These are phyloP conservation scores for Clupea harengus DNA, from an alignment of 2,113 vertebrate genomes.

Conservation along the genomic window DNA sequence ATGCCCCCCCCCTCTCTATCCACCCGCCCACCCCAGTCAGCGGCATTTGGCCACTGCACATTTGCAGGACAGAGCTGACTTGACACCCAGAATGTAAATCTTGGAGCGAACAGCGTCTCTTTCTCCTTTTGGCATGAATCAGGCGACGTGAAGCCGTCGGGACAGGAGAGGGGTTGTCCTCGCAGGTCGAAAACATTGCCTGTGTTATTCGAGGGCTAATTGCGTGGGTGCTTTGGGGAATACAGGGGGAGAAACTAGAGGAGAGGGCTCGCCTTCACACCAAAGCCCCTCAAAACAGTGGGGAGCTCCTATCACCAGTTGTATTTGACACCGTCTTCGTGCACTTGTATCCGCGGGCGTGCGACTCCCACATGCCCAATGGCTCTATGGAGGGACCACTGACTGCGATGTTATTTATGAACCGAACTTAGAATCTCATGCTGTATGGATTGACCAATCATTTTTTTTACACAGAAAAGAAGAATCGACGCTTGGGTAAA, in stretches of 20 bases:
- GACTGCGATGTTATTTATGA: not conserved
- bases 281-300: not conserved
- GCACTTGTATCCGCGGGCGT: not conserved
- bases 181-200: constrained; percentile 16
- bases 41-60: constrained; percentile 12
- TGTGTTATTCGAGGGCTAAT: not conserved
- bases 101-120: constrained; percentile 37
- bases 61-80: constrained; percentile 35
- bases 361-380: not conserved
- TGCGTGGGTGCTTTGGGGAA: constrained; percentile 14
- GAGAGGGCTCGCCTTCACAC: not conserved
- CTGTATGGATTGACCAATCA: not conserved
- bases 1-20: not conserved
- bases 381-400: not conserved
- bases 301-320: not conserved
- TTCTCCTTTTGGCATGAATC: constrained; percentile 33
- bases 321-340: constrained; percentile 6
- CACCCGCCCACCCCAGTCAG: not conserved
- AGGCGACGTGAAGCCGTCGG: constrained; percentile 16
- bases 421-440: not conserved
- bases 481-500: constrained; percentile 29
- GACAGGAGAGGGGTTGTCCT: constrained; percentile 28
- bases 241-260: constrained; percentile 29
- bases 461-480: not conserved
- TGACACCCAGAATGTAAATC: constrained; percentile 48